phyloP scores from a whole-genome alignment of 2,888 invertebrate genomes.

The Tenthredo notha region DNA sequence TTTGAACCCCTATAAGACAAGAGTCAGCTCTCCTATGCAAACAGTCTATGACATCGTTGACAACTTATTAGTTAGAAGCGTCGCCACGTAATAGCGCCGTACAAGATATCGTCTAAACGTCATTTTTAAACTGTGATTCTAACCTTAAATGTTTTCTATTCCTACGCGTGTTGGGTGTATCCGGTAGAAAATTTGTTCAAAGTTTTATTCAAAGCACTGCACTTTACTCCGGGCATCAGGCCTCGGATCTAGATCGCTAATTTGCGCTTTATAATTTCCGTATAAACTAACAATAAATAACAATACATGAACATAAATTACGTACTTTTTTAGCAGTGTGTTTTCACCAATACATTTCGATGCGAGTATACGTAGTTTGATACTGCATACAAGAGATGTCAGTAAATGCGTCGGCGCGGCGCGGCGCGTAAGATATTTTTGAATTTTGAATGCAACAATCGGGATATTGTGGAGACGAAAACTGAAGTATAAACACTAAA shows the following conservation, averaged over 20 bases:
- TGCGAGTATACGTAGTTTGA: background rate
- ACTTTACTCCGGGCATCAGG: background rate
- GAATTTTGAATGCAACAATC: background rate
- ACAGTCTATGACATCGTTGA: background rate
- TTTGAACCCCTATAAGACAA: background rate
- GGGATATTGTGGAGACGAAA: background rate
- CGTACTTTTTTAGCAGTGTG: background rate
- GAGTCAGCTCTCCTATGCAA: background rate
- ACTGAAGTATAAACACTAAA: background rate
- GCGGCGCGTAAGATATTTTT: conserved; percentile 9
- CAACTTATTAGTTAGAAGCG: background rate
- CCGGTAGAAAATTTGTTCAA: background rate
- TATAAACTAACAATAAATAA: conserved; percentile 10
- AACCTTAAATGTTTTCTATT: conserved; percentile 38
- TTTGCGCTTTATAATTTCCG: background rate
- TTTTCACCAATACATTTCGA: background rate
- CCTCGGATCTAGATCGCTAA: background rate
- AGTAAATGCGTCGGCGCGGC: background rate
- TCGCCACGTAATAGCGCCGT: conserved; percentile 7
- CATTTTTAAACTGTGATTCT: conserved; percentile 38
- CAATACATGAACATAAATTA: conserved; percentile 22
- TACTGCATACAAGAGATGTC: background rate
- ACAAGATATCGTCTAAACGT: conserved; percentile 3
- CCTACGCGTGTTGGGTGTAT: background rate
- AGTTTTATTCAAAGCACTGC: background rate